Percentiles rank a stretch among this genome's conserved stretches.
These are phyloP conservation scores for Gallirallus australis DNA, from an alignment of 2,797 vertebrate genomes.

Conservation along the genomic window DNA sequence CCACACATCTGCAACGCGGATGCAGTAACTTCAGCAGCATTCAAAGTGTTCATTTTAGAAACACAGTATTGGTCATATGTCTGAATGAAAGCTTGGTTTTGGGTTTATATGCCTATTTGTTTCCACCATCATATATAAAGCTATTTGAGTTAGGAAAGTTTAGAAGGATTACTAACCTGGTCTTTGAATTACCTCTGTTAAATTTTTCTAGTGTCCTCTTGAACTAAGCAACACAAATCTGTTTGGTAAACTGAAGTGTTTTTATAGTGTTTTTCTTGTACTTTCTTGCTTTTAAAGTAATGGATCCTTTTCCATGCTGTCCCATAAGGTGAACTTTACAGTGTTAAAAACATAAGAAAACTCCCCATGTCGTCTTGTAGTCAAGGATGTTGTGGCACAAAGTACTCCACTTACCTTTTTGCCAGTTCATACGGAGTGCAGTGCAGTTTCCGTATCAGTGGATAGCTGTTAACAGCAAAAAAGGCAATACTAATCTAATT, in stretches of 20 bases:
- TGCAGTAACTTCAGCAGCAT: background rate
- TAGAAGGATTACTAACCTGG: background rate
- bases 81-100: background rate
- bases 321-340: background rate
- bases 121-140: background rate
- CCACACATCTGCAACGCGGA: fast-evolving
- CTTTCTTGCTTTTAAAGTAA: background rate
- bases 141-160: background rate
- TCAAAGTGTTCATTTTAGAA: background rate
- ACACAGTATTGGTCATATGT: background rate
- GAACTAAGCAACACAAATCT: background rate
- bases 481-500: background rate
- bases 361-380: background rate
- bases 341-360: background rate
- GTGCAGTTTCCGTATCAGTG: background rate
- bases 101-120: background rate
- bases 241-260: background rate
- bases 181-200: background rate
- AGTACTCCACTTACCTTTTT: background rate
- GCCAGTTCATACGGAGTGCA: background rate
- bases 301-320: background rate
- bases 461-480: background rate
- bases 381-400: background rate
- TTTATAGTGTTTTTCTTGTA: background rate
- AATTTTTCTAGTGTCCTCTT: background rate